phyloP scores from a whole-genome alignment of 92 coral and sea anemone genomes.

The Muricea muricata region DNA sequence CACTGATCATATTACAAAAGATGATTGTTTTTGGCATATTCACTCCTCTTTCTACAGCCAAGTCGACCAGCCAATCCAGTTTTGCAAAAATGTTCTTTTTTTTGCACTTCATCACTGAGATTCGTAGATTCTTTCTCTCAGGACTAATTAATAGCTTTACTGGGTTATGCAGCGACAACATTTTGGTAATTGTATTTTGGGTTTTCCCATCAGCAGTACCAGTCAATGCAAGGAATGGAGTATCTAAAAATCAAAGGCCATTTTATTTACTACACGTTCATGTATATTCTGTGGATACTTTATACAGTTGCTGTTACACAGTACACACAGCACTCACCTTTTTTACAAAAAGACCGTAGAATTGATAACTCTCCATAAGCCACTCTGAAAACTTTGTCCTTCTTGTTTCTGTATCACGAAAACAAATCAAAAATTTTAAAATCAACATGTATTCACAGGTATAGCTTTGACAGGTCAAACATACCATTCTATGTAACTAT shows the following conservation, averaged over 20 bases:
- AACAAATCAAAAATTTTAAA: neutral
- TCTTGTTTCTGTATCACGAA: conserved; percentile 32
- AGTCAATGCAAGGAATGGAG: conserved; percentile 69
- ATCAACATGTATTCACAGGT: neutral
- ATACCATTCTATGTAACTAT: too few species aligned
- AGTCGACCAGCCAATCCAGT: conserved; percentile 54
- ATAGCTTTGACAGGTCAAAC: too few species aligned
- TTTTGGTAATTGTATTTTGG: conserved; percentile 34
- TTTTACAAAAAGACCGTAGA: conserved; percentile 47
- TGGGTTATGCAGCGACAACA: conserved; percentile 13
- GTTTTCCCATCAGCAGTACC: conserved; percentile 71
- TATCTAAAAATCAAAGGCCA: conserved; percentile 58
- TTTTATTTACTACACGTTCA: too few species aligned
- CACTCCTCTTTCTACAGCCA: conserved; percentile 3
- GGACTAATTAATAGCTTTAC: conserved; percentile 48
- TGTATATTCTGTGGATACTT: too few species aligned
- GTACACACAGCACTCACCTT: conserved; percentile 49
- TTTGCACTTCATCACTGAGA: conserved; percentile 42
- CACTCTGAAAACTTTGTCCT: conserved; percentile 46
- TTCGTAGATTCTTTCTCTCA: conserved; percentile 42
- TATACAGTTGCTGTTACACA: too few species aligned
- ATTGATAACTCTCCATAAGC: conserved; percentile 61
- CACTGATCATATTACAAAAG: conserved; percentile 61
- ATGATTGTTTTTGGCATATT: conserved; percentile 59
- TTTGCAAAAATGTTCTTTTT: conserved; percentile 8